Percentiles rank a stretch among this genome's conserved stretches.
Evolutionary conservation across 2,113 vertebrate genomes (phyloP).

Genomic region (Thalassoma bifasciatum): DNA sequence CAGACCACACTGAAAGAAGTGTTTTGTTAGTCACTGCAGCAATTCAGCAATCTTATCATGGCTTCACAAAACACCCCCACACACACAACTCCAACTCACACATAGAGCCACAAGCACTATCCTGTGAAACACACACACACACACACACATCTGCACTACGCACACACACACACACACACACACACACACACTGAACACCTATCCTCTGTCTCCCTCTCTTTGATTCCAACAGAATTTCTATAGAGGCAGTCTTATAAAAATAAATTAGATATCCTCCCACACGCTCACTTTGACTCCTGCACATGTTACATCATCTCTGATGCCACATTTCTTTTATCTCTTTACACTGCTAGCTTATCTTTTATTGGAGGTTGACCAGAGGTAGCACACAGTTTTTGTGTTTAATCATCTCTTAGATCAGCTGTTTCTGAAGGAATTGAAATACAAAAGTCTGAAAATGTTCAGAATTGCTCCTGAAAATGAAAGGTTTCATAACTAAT

Average conservation of each 20-base stretch:
- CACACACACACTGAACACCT: slow-evolving; percentile 34
- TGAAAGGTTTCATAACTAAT: neutral
- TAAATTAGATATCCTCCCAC: slow-evolving; percentile 69
- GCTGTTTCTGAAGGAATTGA: neutral
- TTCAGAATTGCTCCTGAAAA: neutral
- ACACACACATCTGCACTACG: slow-evolving; percentile 37
- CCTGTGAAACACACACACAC: slow-evolving; percentile 43
- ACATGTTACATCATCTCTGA: slow-evolving; percentile 77
- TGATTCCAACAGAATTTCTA: slow-evolving; percentile 43
- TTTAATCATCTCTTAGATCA: slow-evolving; percentile 16
- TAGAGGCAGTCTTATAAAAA: slow-evolving; percentile 67
- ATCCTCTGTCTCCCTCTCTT: slow-evolving; percentile 38
- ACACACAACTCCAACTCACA: slow-evolving; percentile 43
- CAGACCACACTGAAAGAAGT: slow-evolving; percentile 37
- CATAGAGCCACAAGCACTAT: slow-evolving; percentile 32
- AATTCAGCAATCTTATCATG: slow-evolving; percentile 56
- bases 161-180: slow-evolving; percentile 6
- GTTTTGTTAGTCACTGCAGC: slow-evolving; percentile 62
- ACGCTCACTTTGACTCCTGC: slow-evolving; percentile 72
- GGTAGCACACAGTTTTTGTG: slow-evolving; percentile 11
- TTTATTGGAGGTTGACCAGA: slow-evolving; percentile 39
- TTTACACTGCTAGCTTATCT: slow-evolving; percentile 44
- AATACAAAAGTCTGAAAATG: slow-evolving; percentile 1
- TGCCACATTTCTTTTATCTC: slow-evolving; percentile 59
- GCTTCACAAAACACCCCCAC: slow-evolving; percentile 64